These are phyloP conservation scores for Aythya baeri DNA, from an alignment of 2,113 vertebrate species.

Conservation along the genomic window DNA sequence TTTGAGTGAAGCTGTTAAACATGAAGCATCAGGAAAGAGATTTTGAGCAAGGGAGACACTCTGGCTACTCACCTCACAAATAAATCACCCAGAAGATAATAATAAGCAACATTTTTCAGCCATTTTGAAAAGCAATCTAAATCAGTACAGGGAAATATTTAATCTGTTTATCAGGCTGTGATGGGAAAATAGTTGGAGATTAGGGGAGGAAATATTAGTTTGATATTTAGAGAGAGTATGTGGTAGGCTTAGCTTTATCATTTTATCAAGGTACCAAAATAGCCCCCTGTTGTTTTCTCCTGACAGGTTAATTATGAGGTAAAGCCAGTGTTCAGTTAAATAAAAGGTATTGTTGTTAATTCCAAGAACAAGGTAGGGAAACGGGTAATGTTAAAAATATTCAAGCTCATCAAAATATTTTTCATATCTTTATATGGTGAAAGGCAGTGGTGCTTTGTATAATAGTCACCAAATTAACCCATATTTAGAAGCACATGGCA, in stretches of 20 bases:
- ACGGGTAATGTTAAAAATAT: background rate
- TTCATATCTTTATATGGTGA: background rate
- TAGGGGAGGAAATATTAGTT: background rate
- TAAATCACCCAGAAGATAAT: slow-evolving; percentile 3
- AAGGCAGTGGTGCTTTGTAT: background rate
- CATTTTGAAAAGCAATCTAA: background rate
- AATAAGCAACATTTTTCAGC: background rate
- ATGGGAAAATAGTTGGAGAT: background rate
- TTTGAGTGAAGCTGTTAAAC: background rate
- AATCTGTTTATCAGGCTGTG: slow-evolving; percentile 20
- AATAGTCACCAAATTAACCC: background rate
- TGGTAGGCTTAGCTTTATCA: background rate
- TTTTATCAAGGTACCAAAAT: slow-evolving; percentile 14
- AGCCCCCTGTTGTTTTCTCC: background rate
- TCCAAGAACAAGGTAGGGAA: background rate
- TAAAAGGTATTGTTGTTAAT: background rate
- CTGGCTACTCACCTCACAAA: background rate
- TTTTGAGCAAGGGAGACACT: background rate
- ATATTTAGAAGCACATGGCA: background rate
- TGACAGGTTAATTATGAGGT: background rate
- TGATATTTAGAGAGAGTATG: background rate
- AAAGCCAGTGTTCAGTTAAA: background rate
- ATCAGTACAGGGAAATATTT: background rate
- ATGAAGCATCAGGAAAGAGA: background rate
- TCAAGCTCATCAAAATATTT: background rate